Evolutionary conservation across 2,113 vertebrate species (phyloP).

Genomic region (Struthidea cinerea): DNA sequence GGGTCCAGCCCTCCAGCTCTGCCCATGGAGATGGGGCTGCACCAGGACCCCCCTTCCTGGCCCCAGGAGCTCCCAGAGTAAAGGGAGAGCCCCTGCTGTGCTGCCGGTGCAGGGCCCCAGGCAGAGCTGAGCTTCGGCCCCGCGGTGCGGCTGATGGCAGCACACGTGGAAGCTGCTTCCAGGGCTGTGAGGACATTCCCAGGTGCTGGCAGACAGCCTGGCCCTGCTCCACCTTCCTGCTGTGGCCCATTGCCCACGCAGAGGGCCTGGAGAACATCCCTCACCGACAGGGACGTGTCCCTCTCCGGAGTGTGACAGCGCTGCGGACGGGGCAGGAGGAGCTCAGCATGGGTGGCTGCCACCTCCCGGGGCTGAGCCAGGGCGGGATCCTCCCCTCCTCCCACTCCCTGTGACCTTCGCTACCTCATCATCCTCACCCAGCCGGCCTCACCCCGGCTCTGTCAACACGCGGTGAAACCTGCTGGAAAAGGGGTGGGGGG

Average conservation of each 20-base stretch:
- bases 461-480: not conserved
- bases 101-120: not conserved
- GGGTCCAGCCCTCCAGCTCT: not conserved
- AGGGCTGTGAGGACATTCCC: not conserved
- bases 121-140: not conserved
- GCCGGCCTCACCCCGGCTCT: not conserved
- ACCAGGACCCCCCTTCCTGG: not conserved
- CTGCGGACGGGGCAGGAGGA: not conserved
- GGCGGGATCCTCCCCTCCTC: not conserved
- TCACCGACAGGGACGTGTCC: accelerated
- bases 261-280: not conserved
- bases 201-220: not conserved
- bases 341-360: not conserved
- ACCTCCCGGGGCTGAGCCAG: not conserved
- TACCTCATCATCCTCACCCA: not conserved
- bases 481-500: not conserved
- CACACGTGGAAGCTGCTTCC: not conserved
- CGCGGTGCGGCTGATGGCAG: accelerated
- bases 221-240: not conserved
- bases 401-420: not conserved
- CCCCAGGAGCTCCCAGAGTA: accelerated
- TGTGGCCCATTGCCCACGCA: not conserved
- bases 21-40: not conserved
- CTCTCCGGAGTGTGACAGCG: not conserved
- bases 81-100: not conserved